phyloP scores from a whole-genome alignment of 2,888 invertebrate species.

The Lepetodrilus schrolli region DNA sequence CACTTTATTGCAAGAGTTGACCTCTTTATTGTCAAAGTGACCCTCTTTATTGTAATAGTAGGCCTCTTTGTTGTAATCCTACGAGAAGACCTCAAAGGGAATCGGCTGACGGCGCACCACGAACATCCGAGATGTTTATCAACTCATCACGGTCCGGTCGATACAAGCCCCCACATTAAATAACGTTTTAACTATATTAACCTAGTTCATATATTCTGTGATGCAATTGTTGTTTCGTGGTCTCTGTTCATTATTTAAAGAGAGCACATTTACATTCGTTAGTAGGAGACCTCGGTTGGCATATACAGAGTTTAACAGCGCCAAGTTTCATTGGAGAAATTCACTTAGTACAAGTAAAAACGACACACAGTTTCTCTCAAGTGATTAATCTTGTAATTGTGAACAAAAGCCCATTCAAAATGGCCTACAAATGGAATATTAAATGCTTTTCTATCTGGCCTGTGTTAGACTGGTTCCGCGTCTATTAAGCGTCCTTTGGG shows the following conservation, averaged over 20 bases:
- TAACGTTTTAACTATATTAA: too few relatives aligned
- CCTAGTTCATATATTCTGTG: not conserved
- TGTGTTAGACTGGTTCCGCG: not conserved
- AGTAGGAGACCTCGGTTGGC: not conserved
- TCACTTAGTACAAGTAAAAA: conserved; percentile 10
- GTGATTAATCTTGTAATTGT: conserved; percentile 19
- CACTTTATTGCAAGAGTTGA: too few relatives aligned
- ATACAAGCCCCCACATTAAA: too few relatives aligned
- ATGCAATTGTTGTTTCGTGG: not conserved
- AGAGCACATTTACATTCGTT: not conserved
- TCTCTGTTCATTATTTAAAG: not conserved
- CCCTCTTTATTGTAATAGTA: too few relatives aligned
- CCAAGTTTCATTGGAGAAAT: not conserved
- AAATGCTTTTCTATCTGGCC: conserved; percentile 28
- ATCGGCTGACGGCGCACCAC: too few relatives aligned
- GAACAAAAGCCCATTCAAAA: conserved; percentile 18
- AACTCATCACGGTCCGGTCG: too few relatives aligned
- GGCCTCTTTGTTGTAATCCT: too few relatives aligned
- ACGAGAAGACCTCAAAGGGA: too few relatives aligned
- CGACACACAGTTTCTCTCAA: conserved; percentile 19
- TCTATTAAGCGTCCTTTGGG: conserved; percentile 18
- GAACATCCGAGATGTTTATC: too few relatives aligned
- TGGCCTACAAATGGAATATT: conserved; percentile 26
- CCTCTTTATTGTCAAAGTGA: too few relatives aligned
- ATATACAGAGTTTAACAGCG: not conserved